Conservation (phyloP, 2,113 vertebrate genomes). For the Oceanodroma tethys region DNA sequence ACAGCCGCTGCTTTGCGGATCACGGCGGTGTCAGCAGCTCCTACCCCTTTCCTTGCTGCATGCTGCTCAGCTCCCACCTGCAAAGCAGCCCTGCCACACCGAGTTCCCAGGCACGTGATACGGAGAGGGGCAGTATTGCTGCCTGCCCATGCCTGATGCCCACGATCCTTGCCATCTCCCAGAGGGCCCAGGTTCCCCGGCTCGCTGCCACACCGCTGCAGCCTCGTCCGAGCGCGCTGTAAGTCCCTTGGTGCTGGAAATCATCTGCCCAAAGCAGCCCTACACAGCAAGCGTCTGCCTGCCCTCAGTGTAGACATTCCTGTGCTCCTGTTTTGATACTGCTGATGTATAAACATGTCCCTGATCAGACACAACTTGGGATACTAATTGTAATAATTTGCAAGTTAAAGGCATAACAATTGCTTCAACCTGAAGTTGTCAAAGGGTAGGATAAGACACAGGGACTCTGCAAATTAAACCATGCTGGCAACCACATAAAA, state of each 20-base stretch:
- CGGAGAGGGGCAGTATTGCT: background rate
- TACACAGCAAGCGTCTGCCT: accelerated
- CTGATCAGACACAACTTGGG: background rate
- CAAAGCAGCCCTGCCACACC: background rate
- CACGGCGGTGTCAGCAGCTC: background rate
- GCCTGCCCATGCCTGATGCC: accelerated
- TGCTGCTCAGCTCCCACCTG: background rate
- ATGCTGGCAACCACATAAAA: slow-evolving; percentile 43
- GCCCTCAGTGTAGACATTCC: background rate
- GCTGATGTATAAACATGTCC: background rate
- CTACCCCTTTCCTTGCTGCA: background rate
- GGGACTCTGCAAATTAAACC: slow-evolving; percentile 58
- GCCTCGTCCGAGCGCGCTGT: accelerated
- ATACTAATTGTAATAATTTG: slow-evolving; percentile 59
- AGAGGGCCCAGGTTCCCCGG: background rate
- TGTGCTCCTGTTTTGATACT: background rate
- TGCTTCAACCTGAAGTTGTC: slow-evolving; percentile 60
- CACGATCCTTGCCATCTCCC: background rate
- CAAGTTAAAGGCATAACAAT: slow-evolving; percentile 66
- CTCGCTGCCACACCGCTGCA: too few relatives aligned
- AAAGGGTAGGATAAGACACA: slow-evolving; percentile 49
- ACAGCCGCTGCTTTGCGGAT: background rate
- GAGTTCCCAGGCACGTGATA: accelerated
- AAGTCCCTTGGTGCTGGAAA: background rate
- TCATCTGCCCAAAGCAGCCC: background rate